Conservation (phyloP, 1,140 invertebrate genomes). For the Phymastichus coffea region DNA sequence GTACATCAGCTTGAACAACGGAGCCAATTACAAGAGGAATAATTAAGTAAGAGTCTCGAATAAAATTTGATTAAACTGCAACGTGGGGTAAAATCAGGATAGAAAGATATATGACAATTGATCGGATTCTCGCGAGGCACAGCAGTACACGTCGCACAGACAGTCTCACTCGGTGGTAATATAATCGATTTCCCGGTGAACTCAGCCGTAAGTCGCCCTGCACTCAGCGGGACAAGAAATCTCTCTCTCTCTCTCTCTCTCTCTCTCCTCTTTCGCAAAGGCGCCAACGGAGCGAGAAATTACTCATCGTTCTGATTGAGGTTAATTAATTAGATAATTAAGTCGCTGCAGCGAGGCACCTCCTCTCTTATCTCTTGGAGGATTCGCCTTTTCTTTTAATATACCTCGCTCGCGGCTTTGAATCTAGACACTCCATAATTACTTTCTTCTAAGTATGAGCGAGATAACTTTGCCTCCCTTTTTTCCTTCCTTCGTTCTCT, state of each 20-base stretch:
- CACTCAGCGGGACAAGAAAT: slow-evolving; percentile 56
- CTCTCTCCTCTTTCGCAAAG: slow-evolving; percentile 48
- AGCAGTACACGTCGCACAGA: neutral
- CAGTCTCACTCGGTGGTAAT: slow-evolving; percentile 25
- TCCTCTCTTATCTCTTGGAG: too few species aligned
- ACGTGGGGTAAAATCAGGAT: too few species aligned
- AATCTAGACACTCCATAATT: too few species aligned
- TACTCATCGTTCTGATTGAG: slow-evolving; percentile 60
- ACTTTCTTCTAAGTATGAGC: too few species aligned
- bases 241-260: too few species aligned
- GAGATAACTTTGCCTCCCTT: neutral
- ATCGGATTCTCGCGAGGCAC: slow-evolving; percentile 14
- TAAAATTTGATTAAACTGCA: too few species aligned
- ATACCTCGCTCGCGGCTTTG: neutral
- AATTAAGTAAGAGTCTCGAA: too few species aligned
- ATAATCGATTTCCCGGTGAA: slow-evolving; percentile 58
- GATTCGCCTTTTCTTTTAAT: neutral
- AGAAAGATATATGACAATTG: slow-evolving; percentile 23
- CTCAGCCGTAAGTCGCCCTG: slow-evolving; percentile 54
- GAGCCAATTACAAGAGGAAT: too few species aligned
- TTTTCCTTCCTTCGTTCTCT: neutral
- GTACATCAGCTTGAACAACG: too few species aligned
- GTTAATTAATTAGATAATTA: slow-evolving; percentile 61
- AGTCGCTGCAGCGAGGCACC: slow-evolving; percentile 41
- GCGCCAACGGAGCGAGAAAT: slow-evolving; percentile 57